phyloP scores from a whole-genome alignment of 2,113 vertebrate genomes.

The Paramormyrops kingsleyae region DNA sequence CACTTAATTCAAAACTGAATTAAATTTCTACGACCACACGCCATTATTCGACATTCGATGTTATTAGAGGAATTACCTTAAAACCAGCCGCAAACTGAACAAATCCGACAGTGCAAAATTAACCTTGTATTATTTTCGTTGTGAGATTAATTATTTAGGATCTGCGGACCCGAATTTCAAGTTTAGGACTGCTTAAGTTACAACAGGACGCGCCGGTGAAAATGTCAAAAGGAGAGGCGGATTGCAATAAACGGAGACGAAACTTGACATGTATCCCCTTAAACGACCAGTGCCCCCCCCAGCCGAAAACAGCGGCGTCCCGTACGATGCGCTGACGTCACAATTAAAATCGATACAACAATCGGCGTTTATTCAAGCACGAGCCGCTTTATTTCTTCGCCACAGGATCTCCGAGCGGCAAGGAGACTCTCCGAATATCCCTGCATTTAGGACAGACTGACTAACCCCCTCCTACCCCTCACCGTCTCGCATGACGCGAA shows the following conservation, averaged over 20 bases:
- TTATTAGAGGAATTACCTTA: background rate
- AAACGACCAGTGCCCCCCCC: background rate
- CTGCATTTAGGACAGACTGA: background rate
- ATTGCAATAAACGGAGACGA: background rate
- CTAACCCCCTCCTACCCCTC: background rate
- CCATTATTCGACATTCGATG: background rate
- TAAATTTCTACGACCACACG: background rate
- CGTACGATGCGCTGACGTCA: background rate
- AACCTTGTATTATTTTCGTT: background rate
- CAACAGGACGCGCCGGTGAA: background rate
- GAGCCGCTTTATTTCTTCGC: background rate
- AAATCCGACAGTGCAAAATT: background rate
- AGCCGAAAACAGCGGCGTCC: background rate
- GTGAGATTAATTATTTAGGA: background rate
- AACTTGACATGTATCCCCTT: background rate
- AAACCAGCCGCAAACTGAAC: background rate
- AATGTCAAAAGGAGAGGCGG: background rate
- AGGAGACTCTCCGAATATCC: background rate
- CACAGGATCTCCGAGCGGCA: background rate
- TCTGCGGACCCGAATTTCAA: background rate
- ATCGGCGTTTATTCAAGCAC: background rate
- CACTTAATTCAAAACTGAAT: background rate
- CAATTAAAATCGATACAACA: background rate
- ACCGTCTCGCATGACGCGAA: background rate
- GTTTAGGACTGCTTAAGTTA: conserved; percentile 5